These are phyloP conservation scores for Xylota segnis DNA, from an alignment of 2,888 invertebrate genomes.

Conservation along the genomic window DNA sequence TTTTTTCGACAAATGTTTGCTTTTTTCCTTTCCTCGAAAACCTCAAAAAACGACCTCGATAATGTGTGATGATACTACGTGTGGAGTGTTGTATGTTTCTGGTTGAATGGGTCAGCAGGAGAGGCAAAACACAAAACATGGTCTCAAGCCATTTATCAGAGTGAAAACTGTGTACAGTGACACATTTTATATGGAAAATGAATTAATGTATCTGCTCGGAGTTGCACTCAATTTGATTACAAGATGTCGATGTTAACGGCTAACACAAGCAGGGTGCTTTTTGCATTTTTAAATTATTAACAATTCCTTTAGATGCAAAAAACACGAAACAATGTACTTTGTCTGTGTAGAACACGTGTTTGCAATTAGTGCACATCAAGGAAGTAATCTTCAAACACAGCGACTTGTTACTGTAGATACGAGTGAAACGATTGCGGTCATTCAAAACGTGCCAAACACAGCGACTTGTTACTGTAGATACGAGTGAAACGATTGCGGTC, in stretches of 20 bases:
- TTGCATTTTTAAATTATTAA: not conserved
- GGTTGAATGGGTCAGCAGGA: conserved; percentile 59
- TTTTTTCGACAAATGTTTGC: conserved; percentile 62
- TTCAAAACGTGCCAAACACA: conserved; percentile 19
- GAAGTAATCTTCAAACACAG: conserved; percentile 15
- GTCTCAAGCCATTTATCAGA: conserved; percentile 40
- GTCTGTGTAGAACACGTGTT: conserved; percentile 18
- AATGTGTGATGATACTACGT: conserved; percentile 43
- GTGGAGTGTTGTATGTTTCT: conserved; percentile 54
- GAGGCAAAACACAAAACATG: conserved; percentile 34
- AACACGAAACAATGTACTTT: not conserved
- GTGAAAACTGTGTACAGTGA: conserved; percentile 32
- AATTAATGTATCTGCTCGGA: too few relatives aligned
- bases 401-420: not conserved
- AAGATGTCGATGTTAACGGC: too few relatives aligned
- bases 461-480: not conserved
- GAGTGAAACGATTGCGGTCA: not conserved
- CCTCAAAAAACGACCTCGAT: conserved; percentile 42
- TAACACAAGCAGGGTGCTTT: not conserved
- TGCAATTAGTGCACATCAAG: conserved; percentile 21
- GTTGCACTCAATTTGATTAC: too few relatives aligned
- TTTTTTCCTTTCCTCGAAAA: conserved; percentile 45
- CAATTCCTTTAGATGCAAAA: not conserved
- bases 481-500: not conserved
- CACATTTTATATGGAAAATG: not conserved